A percentile compares a stretch with the other conserved stretches of the same genome.
Conservation (phyloP, 2,888 invertebrate genomes). For the Leucoptera coffeella region DNA sequence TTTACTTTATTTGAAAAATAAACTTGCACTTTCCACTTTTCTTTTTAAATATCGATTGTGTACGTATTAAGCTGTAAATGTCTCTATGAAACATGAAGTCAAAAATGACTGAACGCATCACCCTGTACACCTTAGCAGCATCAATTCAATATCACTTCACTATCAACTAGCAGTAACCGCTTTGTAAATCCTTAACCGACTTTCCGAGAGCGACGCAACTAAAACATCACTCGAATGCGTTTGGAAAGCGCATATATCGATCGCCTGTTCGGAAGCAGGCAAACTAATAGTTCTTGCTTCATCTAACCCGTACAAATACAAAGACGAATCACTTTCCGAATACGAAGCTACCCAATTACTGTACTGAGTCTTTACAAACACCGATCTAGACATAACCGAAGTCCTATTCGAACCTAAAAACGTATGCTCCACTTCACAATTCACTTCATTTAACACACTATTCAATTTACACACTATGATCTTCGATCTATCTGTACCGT, state of each 20-base stretch:
- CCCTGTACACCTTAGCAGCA: background rate
- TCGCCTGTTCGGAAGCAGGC: constrained; percentile 58
- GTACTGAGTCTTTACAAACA: constrained; percentile 52
- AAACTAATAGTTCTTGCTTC: constrained; percentile 38
- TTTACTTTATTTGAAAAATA: too few species aligned
- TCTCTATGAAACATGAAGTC: too few species aligned
- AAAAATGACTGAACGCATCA: too few species aligned
- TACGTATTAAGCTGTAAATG: too few species aligned
- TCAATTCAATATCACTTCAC: background rate
- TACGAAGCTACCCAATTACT: constrained; percentile 65
- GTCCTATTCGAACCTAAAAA: constrained; percentile 64
- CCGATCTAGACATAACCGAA: constrained; percentile 60
- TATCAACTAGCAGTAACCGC: constrained; percentile 18
- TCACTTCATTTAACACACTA: constrained; percentile 26
- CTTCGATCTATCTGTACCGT: constrained; percentile 26
- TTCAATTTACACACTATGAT: constrained; percentile 34
- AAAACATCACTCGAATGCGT: constrained; percentile 47
- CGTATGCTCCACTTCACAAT: constrained; percentile 51
- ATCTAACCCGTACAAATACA: constrained; percentile 60
- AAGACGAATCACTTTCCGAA: constrained; percentile 62
- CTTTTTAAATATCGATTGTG: too few species aligned
- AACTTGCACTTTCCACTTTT: too few species aligned
- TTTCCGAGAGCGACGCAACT: constrained; percentile 61
- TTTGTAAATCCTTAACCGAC: constrained; percentile 61
- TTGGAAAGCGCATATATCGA: constrained; percentile 61